phyloP scores from a whole-genome alignment of 1,140 invertebrate species.

The Odontomachus brunneus region DNA sequence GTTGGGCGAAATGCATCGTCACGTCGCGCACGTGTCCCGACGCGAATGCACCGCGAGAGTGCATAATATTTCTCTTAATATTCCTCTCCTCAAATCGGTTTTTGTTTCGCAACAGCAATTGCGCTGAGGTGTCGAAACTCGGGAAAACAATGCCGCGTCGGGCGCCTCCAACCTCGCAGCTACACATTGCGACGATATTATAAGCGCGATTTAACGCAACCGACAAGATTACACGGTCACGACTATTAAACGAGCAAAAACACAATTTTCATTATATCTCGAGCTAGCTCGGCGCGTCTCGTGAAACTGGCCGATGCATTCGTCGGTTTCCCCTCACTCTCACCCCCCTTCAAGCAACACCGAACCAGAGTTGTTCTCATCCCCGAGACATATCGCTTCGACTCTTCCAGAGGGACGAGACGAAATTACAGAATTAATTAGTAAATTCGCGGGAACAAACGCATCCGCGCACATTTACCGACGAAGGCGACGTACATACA shows the following conservation, averaged over 20 bases:
- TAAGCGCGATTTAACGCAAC: no score
- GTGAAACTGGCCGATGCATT: constrained; percentile 24
- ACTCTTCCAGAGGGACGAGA: neutral
- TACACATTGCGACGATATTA: neutral
- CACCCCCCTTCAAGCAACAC: no score
- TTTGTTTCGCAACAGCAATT: neutral
- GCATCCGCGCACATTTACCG: neutral
- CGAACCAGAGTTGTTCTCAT: constrained; percentile 24
- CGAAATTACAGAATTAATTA: constrained; percentile 11
- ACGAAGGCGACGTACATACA: neutral
- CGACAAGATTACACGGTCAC: no score
- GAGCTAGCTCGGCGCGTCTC: neutral
- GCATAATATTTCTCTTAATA: neutral
- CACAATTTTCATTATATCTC: neutral
- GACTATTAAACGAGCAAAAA: neutral
- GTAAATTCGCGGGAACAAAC: neutral
- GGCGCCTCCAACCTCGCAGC: neutral
- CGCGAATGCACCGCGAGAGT: constrained; percentile 1
- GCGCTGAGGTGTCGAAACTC: no score
- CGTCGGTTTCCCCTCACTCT: neutral
- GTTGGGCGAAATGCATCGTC: constrained; percentile 34
- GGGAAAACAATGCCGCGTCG: neutral
- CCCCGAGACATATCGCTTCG: neutral
- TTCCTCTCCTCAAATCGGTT: no score
- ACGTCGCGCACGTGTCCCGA: constrained; percentile 1